phyloP scores from a whole-genome alignment of 2,888 invertebrate species.

The Lordiphosa andalusiaca region DNA sequence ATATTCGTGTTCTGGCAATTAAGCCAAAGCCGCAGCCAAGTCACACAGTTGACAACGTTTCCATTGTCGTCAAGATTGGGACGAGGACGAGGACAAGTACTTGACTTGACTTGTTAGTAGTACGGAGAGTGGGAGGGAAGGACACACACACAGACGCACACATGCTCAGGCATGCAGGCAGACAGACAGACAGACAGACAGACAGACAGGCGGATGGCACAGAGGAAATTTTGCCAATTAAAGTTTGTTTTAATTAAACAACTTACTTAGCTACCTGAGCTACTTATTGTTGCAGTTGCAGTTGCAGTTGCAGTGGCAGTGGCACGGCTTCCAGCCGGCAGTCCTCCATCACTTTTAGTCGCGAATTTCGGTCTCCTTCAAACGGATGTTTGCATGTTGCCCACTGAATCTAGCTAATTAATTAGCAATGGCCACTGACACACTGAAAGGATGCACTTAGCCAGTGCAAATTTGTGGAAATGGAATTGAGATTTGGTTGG shows the following conservation, averaged over 20 bases:
- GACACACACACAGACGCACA: slow-evolving; percentile 11
- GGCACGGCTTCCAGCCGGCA: no score
- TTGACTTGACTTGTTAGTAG: slow-evolving; percentile 30
- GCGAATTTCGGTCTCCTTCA: no score
- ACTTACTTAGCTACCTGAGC: slow-evolving; percentile 50
- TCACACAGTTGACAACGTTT: slow-evolving; percentile 32
- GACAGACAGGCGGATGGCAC: slow-evolving; percentile 9
- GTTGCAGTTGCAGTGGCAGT: background rate
- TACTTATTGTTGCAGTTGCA: slow-evolving; percentile 51
- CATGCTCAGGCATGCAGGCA: slow-evolving; percentile 5
- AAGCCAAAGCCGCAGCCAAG: slow-evolving; percentile 31
- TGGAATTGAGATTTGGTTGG: no score
- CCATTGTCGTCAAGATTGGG: slow-evolving; percentile 17
- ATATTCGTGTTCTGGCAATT: slow-evolving; percentile 31
- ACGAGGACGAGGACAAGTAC: background rate
- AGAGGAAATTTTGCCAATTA: slow-evolving; percentile 72
- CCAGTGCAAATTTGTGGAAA: no score
- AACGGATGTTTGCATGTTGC: no score
- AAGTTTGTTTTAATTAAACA: slow-evolving; percentile 77
- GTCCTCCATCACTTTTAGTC: no score
- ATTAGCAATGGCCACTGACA: background rate
- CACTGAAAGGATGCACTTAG: no score
- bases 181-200: no score
- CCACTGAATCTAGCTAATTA: slow-evolving; percentile 1
- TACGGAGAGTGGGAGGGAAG: slow-evolving; percentile 5